Base-by-base conservation (phyloP, 2,797 vertebrate species). In the Falco biarmicus region DNA sequence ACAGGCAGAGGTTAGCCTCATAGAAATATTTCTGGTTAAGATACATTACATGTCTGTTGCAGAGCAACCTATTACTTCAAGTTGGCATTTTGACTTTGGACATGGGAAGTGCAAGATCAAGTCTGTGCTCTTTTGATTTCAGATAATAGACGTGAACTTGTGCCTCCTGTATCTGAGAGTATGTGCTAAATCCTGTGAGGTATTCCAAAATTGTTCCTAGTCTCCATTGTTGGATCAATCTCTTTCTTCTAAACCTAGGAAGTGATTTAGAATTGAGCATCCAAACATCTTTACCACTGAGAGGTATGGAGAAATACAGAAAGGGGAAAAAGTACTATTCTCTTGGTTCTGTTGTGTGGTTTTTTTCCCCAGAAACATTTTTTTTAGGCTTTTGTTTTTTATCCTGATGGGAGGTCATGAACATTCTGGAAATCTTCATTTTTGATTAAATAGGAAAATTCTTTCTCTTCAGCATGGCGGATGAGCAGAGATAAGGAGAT, bases 31-130 rank as follows among this genome's bases (percentile, higher is more conserved):
- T 69, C 75, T 66, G 32, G 7, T 84, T 60, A 32, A 53, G 19
- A 3, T n/a, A 37, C 1, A 3, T 77, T 59, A 26, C 31, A 15
- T 1, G 0, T 53, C n/a, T 63, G 2, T 47, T 47, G 29, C 54
- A 78, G 29, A 63, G 7, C 20, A 57, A 22, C 14, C 41, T 48
- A 0, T 45, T 79, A 56, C 28, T 76, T 18, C 15, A 41, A 41
- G 28, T 59, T 68, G 53, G 15, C 21, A 41, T 65, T 70, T 65
- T 79, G n/a, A 9, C 39, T 89, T 80, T 61, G 19, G 14, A 5
- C 24, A 19, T 47, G 26, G 43, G 15, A 89, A 78, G 4, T 47
- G 10, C 53, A 70, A 64, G 37, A 34, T 64, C 15, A 54, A n/a
- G 29, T 66, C 53, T 56, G 28, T 83, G 43, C 22, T 66, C 16